These are phyloP conservation scores for Cryptomyrus ogoouensis DNA, from an alignment of 2,113 vertebrate species.

Conservation along the genomic window DNA sequence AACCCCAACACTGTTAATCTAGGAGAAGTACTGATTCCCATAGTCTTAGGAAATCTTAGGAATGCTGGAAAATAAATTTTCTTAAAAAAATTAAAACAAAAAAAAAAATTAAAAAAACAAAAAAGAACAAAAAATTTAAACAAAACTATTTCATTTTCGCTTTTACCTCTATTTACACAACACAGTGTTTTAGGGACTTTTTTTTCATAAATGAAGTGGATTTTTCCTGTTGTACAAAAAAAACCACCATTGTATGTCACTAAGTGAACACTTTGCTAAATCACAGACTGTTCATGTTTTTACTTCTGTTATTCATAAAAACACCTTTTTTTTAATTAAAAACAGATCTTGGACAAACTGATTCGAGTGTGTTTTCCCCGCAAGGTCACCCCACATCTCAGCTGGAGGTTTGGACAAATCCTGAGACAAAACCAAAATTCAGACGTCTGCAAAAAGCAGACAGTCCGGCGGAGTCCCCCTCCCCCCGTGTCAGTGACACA, in stretches of 20 bases:
- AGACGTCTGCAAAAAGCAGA: neutral
- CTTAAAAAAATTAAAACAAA: conserved; percentile 36
- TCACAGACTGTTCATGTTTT: conserved; percentile 63
- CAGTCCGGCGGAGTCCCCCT: neutral
- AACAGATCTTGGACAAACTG: conserved; percentile 47
- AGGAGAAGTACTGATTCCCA: conserved; percentile 51
- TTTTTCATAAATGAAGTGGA: conserved; percentile 46
- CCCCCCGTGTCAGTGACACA: neutral
- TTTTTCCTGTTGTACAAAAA: conserved; percentile 58
- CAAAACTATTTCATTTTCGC: conserved; percentile 46
- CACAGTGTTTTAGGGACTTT: conserved; percentile 57
- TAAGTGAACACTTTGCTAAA: conserved; percentile 60
- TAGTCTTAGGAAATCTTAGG: conserved; percentile 43
- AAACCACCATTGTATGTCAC: conserved; percentile 51
- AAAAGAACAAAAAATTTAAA: conserved; percentile 14
- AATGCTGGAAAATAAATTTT: conserved; percentile 64
- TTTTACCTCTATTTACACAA: conserved; percentile 63
- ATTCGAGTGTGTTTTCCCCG: conserved; percentile 35
- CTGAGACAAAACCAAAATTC: no score
- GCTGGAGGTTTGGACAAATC: neutral
- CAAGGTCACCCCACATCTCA: neutral
- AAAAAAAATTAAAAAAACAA: conserved; percentile 51
- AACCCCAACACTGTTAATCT: conserved; percentile 56
- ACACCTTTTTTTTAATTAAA: conserved; percentile 60
- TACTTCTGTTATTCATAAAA: conserved; percentile 60